Conservation (phyloP, 2,888 invertebrate genomes). For the Heliconius sara region DNA sequence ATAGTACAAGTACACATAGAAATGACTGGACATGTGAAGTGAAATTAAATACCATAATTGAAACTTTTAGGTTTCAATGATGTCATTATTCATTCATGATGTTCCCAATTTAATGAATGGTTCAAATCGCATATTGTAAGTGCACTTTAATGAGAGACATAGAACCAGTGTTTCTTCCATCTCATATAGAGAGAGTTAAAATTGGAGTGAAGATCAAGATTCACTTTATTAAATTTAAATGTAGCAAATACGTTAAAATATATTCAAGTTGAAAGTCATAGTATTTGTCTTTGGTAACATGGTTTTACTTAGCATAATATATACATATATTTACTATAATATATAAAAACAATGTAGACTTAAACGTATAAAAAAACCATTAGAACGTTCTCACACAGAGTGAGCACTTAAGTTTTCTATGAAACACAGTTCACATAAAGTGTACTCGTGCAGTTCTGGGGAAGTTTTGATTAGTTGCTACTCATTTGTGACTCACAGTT, state of each 20-base stretch:
- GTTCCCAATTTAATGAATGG: too few species aligned
- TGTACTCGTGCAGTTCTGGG: slow-evolving; percentile 39
- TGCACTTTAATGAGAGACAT: neutral
- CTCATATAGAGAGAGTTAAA: too few species aligned
- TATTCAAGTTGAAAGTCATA: too few species aligned
- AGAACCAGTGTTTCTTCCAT: neutral
- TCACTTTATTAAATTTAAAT: too few species aligned
- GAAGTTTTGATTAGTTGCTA: slow-evolving; percentile 47
- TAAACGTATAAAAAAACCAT: slow-evolving; percentile 2
- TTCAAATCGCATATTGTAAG: neutral
- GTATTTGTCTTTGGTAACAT: neutral
- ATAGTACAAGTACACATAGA: neutral
- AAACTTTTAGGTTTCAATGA: neutral
- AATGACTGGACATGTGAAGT: neutral
- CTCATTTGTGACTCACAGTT: slow-evolving; percentile 43
- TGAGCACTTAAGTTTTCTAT: slow-evolving; percentile 40
- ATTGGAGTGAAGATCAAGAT: too few species aligned
- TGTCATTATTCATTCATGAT: neutral
- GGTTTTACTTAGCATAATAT: neutral
- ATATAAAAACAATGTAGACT: neutral
- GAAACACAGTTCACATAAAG: slow-evolving; percentile 35
- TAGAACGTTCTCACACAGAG: slow-evolving; percentile 3
- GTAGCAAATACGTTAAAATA: too few species aligned
- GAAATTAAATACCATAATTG: neutral
- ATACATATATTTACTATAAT: neutral